These are phyloP conservation scores for Microchrysa polita DNA, from an alignment of 2,888 invertebrate genomes.

Conservation along the genomic window DNA sequence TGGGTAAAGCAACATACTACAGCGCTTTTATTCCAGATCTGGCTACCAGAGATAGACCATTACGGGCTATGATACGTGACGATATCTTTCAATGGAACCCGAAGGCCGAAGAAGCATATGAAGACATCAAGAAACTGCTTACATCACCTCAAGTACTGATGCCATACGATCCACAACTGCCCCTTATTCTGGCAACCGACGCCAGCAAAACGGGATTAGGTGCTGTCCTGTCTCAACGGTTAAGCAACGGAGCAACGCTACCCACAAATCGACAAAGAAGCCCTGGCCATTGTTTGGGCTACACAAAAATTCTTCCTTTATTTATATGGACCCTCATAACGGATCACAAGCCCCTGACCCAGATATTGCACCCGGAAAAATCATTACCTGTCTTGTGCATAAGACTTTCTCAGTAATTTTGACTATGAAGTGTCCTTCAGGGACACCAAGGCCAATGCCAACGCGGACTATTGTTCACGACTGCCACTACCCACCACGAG, in stretches of 20 bases:
- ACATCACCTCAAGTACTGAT: too few relatives aligned
- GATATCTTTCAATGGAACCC: too few relatives aligned
- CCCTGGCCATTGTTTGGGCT: conserved; percentile 46
- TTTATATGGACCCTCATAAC: conserved; percentile 32
- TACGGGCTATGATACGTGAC: too few relatives aligned
- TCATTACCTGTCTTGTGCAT: conserved; percentile 43
- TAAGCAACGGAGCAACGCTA: conserved; percentile 42
- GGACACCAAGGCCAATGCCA: conserved; percentile 2
- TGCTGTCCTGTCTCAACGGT: too few relatives aligned
- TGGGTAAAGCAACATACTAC: too few relatives aligned
- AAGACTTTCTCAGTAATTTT: conserved; percentile 17
- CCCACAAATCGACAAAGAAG: conserved; percentile 45
- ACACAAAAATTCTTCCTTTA: conserved; percentile 43
- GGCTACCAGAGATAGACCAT: too few relatives aligned
- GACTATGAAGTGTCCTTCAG: conserved; percentile 10
- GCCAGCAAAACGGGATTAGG: too few relatives aligned
- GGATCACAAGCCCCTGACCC: conserved; percentile 44
- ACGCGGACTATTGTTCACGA: conserved; percentile 28
- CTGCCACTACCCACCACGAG: neutral
- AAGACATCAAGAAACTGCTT: too few relatives aligned
- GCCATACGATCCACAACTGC: too few relatives aligned
- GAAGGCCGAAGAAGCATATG: too few relatives aligned
- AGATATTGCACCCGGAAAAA: conserved; percentile 45
- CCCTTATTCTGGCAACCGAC: too few relatives aligned
- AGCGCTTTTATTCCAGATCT: too few relatives aligned